Conservation (phyloP, 2,888 invertebrate genomes). For the Campoplex nolae region DNA sequence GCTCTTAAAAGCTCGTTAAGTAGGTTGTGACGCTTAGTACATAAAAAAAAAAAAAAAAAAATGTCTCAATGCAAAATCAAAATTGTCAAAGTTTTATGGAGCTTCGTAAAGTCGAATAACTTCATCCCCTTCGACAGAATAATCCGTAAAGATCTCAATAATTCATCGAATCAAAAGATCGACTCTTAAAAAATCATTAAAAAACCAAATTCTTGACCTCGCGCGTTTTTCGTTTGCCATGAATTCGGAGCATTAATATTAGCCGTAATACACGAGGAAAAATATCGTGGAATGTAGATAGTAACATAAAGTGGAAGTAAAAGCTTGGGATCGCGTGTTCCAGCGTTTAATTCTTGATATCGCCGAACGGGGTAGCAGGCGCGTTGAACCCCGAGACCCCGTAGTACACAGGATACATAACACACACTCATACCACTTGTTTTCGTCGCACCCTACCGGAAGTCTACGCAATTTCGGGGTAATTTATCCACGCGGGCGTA, state of each 20-base stretch:
- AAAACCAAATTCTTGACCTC: not conserved
- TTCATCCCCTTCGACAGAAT: not conserved
- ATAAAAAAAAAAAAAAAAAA: too few species aligned
- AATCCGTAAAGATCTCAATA: not conserved
- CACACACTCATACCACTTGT: conserved; percentile 10
- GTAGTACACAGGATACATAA: not conserved
- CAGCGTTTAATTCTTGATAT: conserved; percentile 55
- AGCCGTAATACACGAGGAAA: conserved; percentile 30
- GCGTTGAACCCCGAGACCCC: conserved; percentile 55
- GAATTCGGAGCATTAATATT: conserved; percentile 34
- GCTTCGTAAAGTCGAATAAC: too few species aligned
- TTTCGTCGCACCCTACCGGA: conserved; percentile 60
- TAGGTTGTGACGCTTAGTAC: too few species aligned
- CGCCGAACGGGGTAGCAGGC: conserved; percentile 46
- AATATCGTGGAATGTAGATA: conserved; percentile 5
- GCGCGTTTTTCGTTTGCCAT: not conserved
- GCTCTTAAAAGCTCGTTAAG: too few species aligned
- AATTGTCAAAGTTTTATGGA: too few species aligned
- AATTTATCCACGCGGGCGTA: conserved; percentile 65
- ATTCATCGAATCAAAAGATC: not conserved
- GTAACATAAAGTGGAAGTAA: conserved; percentile 35
- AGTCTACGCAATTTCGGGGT: conserved; percentile 64
- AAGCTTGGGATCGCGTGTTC: conserved; percentile 52
- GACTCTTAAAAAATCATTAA: not conserved
- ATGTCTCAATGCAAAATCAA: too few species aligned